Percentiles rank a stretch among this genome's conserved stretches.
These are phyloP conservation scores for Poecilia latipinna DNA, from an alignment of 2,113 vertebrate species.

Conservation along the genomic window DNA sequence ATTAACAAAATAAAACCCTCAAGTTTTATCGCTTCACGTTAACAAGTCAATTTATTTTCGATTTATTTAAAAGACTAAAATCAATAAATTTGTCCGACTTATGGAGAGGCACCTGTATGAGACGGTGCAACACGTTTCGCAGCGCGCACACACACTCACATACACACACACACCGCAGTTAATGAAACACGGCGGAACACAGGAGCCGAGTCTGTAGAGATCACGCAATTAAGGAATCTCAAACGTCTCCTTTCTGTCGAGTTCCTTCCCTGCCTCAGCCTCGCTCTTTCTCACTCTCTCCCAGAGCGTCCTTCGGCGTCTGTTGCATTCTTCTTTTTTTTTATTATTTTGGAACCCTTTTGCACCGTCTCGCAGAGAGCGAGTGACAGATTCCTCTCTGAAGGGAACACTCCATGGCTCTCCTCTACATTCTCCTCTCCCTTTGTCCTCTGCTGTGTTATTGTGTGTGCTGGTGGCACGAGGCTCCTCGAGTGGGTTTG, in stretches of 20 bases:
- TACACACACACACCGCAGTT: not conserved
- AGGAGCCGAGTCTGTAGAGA: slow-evolving; percentile 23
- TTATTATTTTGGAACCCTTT: slow-evolving; percentile 57
- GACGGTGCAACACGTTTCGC: not conserved
- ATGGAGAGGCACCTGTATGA: not conserved
- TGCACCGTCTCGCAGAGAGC: slow-evolving; percentile 46
- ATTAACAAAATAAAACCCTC: not conserved
- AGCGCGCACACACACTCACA: no score
- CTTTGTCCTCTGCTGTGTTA: slow-evolving; percentile 67
- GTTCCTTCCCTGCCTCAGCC: slow-evolving; percentile 22
- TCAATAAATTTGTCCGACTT: not conserved
- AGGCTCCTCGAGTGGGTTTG: slow-evolving; percentile 43
- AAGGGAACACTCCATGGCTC: slow-evolving; percentile 62
- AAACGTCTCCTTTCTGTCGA: slow-evolving; percentile 8
- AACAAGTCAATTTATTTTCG: not conserved
- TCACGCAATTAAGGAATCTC: slow-evolving; percentile 50
- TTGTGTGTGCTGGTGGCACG: slow-evolving; percentile 50
- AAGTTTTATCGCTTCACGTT: not conserved
- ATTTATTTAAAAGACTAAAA: not conserved
- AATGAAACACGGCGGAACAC: not conserved
- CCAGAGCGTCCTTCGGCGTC: slow-evolving; percentile 36
- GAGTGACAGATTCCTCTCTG: slow-evolving; percentile 74
- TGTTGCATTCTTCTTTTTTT: slow-evolving; percentile 11
- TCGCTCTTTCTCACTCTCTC: slow-evolving; percentile 1
- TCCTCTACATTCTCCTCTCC: slow-evolving; percentile 54